Percentiles rank a stretch among this genome's conserved stretches.
These are phyloP conservation scores for Unio pictorum DNA, from an alignment of 2,888 invertebrate genomes.

Conservation along the genomic window DNA sequence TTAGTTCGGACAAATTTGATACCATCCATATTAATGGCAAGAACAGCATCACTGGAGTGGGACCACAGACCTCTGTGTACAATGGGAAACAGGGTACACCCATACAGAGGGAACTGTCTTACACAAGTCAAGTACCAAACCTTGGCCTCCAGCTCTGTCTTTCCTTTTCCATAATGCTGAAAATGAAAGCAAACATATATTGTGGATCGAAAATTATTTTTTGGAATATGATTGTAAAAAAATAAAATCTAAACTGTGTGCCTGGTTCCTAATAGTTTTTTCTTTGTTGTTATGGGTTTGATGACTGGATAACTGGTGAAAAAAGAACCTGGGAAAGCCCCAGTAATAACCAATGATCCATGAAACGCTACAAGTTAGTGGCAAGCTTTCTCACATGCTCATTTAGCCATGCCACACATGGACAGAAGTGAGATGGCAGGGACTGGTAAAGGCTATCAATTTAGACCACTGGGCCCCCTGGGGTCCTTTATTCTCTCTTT, in stretches of 20 bases:
- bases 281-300: not conserved
- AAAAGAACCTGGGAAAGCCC: no score
- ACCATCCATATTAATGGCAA: conserved; percentile 93
- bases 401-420: no score
- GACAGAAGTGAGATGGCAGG: no score
- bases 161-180: conserved; percentile 85
- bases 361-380: no score
- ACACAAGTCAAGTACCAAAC: conserved; percentile 94
- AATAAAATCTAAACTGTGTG: not conserved
- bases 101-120: conserved; percentile 95
- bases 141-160: conserved; percentile 91
- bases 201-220: not conserved
- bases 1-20: conserved; percentile 91
- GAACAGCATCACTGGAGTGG: conserved; percentile 80
- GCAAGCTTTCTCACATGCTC: no score
- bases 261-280: not conserved
- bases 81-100: conserved; percentile 89
- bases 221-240: not conserved
- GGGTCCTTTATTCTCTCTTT: not conserved
- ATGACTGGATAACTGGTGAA: no score
- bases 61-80: conserved; percentile 95
- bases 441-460: no score
- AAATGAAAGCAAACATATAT: conserved; percentile 12
- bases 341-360: no score
- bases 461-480: no score